Percentiles rank a stretch among this genome's conserved stretches.
Evolutionary conservation across 30 jellyfish, hydroid and myxozoan species (phyloP).

Genomic region (Aurelia sp.): DNA sequence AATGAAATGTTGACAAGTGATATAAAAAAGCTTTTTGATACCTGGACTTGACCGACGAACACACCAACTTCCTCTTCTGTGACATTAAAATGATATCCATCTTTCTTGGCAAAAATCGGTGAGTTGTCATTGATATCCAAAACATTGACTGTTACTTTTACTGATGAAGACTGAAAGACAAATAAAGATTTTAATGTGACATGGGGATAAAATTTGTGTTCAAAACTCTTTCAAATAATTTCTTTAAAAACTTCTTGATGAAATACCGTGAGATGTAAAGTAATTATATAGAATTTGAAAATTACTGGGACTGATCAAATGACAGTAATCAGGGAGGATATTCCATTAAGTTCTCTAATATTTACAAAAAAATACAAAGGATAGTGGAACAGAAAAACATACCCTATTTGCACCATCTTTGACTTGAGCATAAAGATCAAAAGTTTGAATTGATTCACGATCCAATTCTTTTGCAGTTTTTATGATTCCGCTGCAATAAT

Average conservation of each 20-base stretch:
- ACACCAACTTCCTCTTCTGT: conserved; percentile 61
- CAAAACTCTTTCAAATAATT: no score
- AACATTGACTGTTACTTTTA: conserved; percentile 14
- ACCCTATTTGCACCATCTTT: conserved; percentile 77
- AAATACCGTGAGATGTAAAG: no score
- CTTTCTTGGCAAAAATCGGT: conserved; percentile 68
- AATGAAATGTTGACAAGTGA: no score
- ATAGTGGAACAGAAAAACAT: not conserved
- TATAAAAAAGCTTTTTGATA: not conserved
- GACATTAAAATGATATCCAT: conserved; percentile 63
- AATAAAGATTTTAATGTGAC: not conserved
- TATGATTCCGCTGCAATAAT: conserved; percentile 55
- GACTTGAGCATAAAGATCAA: conserved; percentile 23
- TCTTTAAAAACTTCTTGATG: no score
- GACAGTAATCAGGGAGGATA: no score
- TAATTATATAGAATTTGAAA: no score
- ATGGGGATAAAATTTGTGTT: no score
- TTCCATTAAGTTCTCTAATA: no score
- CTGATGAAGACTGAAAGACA: conserved; percentile 51
- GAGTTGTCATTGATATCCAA: conserved; percentile 86
- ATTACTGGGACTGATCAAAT: no score
- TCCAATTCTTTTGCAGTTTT: conserved; percentile 64
- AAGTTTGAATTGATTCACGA: conserved; percentile 45
- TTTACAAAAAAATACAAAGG: no score
- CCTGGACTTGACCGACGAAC: conserved; percentile 68